A percentile compares a stretch with the other conserved stretches of the same genome.
phyloP scores from a whole-genome alignment of 2,113 vertebrate genomes.

The Grammomys surdaster region DNA sequence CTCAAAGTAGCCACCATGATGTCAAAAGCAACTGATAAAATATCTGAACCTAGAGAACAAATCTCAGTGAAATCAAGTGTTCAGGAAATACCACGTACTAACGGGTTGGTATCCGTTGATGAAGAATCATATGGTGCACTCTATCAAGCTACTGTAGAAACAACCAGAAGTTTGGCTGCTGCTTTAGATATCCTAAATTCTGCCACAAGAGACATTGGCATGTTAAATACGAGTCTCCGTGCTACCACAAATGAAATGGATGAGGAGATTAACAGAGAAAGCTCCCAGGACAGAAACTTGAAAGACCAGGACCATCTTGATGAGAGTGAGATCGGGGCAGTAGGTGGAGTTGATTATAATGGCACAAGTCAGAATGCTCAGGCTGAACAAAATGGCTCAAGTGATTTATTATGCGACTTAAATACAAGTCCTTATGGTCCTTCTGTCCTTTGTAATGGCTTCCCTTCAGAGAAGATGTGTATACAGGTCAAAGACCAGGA shows the following conservation, averaged over 20 bases:
- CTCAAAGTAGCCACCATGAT: slow-evolving; percentile 96
- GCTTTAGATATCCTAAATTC: slow-evolving; percentile 94
- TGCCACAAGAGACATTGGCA: slow-evolving; percentile 91
- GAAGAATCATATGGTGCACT: slow-evolving; percentile 94
- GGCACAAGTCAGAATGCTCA: slow-evolving; percentile 84
- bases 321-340: slow-evolving; percentile 92
- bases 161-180: slow-evolving; percentile 95
- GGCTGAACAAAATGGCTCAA: slow-evolving; percentile 89
- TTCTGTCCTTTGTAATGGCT: slow-evolving; percentile 89
- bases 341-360: slow-evolving; percentile 89
- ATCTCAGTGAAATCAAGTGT: slow-evolving; percentile 86
- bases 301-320: slow-evolving; percentile 88
- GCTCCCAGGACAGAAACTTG: slow-evolving; percentile 86
- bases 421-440: slow-evolving; percentile 80
- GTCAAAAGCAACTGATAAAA: slow-evolving; percentile 89
- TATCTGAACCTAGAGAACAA: slow-evolving; percentile 87
- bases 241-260: slow-evolving; percentile 86
- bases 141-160: slow-evolving; percentile 96
- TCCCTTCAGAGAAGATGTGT: slow-evolving; percentile 86
- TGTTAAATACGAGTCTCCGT: slow-evolving; percentile 89
- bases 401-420: slow-evolving; percentile 88
- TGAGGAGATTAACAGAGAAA: slow-evolving; percentile 85
- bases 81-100: slow-evolving; percentile 88
- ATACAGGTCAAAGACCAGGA: slow-evolving; percentile 79
- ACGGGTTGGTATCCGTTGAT: slow-evolving; percentile 92